phyloP scores from a whole-genome alignment of 37 sponge, comb jelly and placozoan species.

The Ephydatia muelleri region DNA sequence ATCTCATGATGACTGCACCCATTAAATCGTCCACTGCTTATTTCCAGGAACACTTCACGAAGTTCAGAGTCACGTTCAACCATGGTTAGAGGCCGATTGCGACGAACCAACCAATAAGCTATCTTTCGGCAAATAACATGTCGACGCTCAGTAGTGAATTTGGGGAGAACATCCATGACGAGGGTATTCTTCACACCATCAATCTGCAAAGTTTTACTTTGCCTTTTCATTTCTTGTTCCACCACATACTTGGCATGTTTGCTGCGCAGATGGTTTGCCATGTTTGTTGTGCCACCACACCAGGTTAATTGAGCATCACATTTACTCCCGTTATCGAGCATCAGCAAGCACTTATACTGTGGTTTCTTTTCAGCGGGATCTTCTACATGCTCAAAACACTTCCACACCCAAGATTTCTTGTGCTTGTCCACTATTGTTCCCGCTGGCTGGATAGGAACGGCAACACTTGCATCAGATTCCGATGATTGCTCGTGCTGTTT shows the following conservation, averaged over 20 bases:
- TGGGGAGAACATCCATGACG: not conserved
- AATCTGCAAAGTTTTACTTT: not conserved
- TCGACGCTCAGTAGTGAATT: too few species aligned
- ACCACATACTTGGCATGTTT: not conserved
- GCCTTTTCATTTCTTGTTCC: not conserved
- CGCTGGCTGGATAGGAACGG: not conserved
- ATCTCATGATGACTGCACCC: too few species aligned
- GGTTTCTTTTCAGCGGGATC: constrained; percentile 1
- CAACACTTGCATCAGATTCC: not conserved
- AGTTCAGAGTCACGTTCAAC: too few species aligned
- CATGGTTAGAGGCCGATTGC: too few species aligned
- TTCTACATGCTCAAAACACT: not conserved
- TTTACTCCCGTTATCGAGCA: not conserved
- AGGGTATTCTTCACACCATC: not conserved
- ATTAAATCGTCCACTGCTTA: too few species aligned
- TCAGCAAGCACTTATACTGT: not conserved
- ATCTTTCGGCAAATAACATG: too few species aligned
- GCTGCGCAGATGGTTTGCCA: not conserved
- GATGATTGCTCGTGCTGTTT: not conserved
- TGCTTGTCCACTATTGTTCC: not conserved
- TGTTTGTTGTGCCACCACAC: constrained; percentile 1
- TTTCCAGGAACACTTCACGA: too few species aligned
- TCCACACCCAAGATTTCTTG: not conserved
- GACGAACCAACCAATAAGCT: too few species aligned
- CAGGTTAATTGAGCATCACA: not conserved